A percentile compares a stretch with the other conserved stretches of the same genome.
These are phyloP conservation scores for Globodera ellingtonae DNA, from an alignment of 1,140 invertebrate species.

Conservation along the genomic window DNA sequence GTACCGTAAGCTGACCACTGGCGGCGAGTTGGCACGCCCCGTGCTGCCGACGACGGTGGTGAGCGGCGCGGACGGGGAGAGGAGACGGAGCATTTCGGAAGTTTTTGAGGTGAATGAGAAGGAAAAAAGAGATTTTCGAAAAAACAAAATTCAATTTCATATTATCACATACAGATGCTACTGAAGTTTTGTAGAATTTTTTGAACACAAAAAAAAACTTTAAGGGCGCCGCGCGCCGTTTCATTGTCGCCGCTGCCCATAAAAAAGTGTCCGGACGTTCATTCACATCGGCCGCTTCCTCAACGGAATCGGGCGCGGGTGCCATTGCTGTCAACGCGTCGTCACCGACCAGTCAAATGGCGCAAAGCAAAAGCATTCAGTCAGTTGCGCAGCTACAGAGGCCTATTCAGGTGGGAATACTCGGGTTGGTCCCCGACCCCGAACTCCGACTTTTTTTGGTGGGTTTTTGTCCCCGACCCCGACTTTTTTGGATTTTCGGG, in stretches of 20 bases:
- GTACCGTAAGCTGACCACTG: neutral
- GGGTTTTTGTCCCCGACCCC: no score
- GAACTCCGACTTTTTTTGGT: no score
- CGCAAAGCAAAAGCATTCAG: slow-evolving; percentile 17
- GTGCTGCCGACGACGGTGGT: neutral
- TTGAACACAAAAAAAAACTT: neutral
- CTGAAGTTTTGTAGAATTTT: no score
- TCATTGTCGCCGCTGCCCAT: neutral
- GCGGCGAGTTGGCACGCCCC: neutral
- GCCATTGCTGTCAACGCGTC: neutral
- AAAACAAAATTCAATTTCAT: no score
- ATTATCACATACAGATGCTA: no score
- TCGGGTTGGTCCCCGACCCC: no score
- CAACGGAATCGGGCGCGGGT: neutral
- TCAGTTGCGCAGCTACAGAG: neutral
- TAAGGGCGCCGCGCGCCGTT: slow-evolving; percentile 6
- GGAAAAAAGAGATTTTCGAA: neutral
- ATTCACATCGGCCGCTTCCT: neutral
- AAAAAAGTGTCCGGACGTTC: neutral
- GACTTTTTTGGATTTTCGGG: no score
- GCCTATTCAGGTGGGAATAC: neutral
- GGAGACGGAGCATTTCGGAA: slow-evolving; percentile 40
- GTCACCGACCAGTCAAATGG: neutral
- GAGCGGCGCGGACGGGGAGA: neutral
- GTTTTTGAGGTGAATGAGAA: slow-evolving; percentile 37